Percentiles rank a stretch among this genome's conserved stretches.
These are phyloP conservation scores for Drosophila histrio DNA, from an alignment of 2,888 invertebrate genomes.

Conservation along the genomic window DNA sequence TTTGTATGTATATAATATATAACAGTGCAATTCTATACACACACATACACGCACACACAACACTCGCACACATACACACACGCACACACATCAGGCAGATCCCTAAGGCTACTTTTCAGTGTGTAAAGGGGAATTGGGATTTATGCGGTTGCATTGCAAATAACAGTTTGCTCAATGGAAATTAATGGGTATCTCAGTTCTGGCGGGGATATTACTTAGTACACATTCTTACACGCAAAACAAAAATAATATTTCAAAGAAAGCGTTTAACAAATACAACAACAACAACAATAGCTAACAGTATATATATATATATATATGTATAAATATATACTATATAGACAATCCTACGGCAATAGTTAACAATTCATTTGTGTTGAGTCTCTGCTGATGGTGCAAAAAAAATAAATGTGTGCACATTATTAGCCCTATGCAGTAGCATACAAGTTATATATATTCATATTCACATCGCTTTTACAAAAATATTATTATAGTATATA, in stretches of 20 bases:
- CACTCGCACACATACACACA: constrained; percentile 1
- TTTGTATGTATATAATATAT: constrained; percentile 43
- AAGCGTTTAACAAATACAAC: constrained; percentile 14
- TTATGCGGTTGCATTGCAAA: constrained; percentile 42
- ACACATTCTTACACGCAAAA: constrained; percentile 5
- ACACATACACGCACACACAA: constrained; percentile 1
- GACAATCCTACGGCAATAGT: constrained; percentile 49
- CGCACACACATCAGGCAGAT: not conserved
- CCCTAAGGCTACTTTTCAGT: not conserved
- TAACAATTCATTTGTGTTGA: constrained; percentile 41
- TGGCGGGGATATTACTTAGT: constrained; percentile 21
- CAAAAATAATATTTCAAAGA: constrained; percentile 2
- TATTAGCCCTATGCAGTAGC: constrained; percentile 1
- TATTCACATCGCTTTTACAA: constrained; percentile 26
- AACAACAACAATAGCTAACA: constrained; percentile 24
- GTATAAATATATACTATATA: constrained; percentile 4
- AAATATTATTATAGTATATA: constrained; percentile 15
- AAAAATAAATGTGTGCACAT: not conserved
- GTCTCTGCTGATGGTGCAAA: constrained; percentile 7
- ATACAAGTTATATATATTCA: constrained; percentile 17
- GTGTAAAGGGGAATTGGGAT: not conserved
- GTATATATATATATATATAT: constrained; percentile 5
- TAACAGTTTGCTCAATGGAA: constrained; percentile 53
- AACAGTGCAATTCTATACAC: constrained; percentile 46
- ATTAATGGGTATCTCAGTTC: constrained; percentile 19